phyloP scores from a whole-genome alignment of 2,113 vertebrate genomes.

The Anhinga rufa region DNA sequence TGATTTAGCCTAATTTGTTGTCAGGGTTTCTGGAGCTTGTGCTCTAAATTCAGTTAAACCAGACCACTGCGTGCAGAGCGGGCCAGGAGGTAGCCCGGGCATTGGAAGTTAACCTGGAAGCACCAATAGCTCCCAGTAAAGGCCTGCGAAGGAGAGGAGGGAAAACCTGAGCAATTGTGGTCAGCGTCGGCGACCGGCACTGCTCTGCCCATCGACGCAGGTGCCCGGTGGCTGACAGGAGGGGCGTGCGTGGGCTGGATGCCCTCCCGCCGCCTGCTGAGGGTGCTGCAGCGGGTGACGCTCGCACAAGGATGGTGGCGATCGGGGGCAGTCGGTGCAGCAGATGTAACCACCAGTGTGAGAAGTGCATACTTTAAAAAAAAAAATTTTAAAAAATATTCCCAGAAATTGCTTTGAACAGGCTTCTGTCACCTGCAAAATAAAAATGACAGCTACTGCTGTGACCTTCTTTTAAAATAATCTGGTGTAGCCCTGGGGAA shows the following conservation, averaged over 20 bases:
- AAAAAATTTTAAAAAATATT: background rate
- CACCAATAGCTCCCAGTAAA: background rate
- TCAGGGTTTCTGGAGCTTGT: background rate
- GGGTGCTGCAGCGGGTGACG: background rate
- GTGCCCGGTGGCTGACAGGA: background rate
- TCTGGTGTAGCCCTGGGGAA: background rate
- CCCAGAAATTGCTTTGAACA: background rate
- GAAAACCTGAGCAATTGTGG: background rate
- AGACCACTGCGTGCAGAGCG: background rate
- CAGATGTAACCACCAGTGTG: background rate
- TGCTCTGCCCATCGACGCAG: background rate
- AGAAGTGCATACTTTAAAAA: background rate
- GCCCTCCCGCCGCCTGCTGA: background rate
- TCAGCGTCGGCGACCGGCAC: accelerated
- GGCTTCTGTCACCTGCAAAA: background rate
- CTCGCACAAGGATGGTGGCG: background rate
- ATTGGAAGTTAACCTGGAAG: background rate
- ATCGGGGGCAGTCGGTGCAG: accelerated
- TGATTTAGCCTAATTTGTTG: slow-evolving; percentile 6
- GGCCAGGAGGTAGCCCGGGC: background rate
- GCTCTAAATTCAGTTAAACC: background rate
- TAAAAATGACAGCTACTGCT: background rate
- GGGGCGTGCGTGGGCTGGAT: accelerated
- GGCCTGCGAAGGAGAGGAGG: background rate
- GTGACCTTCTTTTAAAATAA: background rate